A percentile compares a stretch with the other conserved stretches of the same genome.
Conservation (phyloP, 2,888 invertebrate species). For the Nasonia oneida region DNA sequence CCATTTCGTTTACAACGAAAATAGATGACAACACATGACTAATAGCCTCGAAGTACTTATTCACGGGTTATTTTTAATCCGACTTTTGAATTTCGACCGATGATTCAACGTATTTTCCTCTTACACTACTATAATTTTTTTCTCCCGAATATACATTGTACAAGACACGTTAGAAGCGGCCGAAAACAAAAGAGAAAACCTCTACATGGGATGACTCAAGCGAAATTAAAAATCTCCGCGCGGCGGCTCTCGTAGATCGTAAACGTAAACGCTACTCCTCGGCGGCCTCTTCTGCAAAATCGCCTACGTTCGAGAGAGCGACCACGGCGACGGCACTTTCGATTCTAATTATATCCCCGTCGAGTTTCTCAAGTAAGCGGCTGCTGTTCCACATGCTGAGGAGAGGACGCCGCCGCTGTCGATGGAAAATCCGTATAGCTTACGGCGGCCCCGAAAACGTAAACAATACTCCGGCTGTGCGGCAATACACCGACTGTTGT, state of each 20-base stretch:
- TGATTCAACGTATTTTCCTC: background rate
- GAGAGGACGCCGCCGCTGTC: background rate
- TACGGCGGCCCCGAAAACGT: background rate
- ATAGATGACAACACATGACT: background rate
- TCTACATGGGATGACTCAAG: too few relatives aligned
- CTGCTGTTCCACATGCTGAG: slow-evolving; percentile 48
- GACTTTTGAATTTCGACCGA: background rate
- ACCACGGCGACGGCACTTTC: slow-evolving; percentile 66
- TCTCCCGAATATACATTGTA: background rate
- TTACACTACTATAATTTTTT: background rate
- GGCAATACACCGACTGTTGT: background rate
- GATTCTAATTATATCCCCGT: slow-evolving; percentile 67
- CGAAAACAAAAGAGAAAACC: too few relatives aligned
- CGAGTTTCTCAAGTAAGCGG: slow-evolving; percentile 52
- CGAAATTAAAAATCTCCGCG: background rate
- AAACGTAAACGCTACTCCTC: background rate
- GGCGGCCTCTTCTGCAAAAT: slow-evolving; percentile 46
- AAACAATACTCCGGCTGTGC: background rate
- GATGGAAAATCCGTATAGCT: slow-evolving; percentile 26
- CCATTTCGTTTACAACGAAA: background rate
- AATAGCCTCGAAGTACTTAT: background rate
- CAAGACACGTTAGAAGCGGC: too few relatives aligned
- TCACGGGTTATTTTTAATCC: background rate
- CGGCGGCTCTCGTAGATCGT: background rate
- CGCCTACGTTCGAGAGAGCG: slow-evolving; percentile 57